Base-by-base conservation (phyloP, 1,140 invertebrate genomes). In the Yoshiicerus persimilis region DNA sequence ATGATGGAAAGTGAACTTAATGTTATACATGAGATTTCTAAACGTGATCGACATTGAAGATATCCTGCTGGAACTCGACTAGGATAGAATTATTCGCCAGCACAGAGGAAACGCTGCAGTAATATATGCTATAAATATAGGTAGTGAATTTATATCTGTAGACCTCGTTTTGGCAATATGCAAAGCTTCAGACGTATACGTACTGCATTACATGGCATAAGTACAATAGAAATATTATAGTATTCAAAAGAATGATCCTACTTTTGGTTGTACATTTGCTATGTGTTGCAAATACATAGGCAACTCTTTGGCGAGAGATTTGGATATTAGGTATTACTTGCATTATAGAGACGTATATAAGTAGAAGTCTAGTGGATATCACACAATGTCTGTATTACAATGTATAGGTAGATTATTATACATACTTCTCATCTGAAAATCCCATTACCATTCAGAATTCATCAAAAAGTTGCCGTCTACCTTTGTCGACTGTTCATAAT, bases 21-120 rank as follows among this genome's bases (percentile, higher is more conserved):
- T 89, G 88, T 89, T 89, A 88, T 89, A 89, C 89, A 89, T 88
- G 89, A 88, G 89, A 89, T 89, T 89, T 89, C 83, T 70, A 89
- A 88, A 89, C 89, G 89, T 89, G 89, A 88, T 89, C 87, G 70
- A 89, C 89, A 89, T 89, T 36, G 84, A 84, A 88, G 83, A 84
- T 84, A 56, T 25, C 38, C 83, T 27, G n/a, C 75, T 36, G 75
- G 16, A 38, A 80, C 36, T 70, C 16, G 75, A 56, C 20, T n/a
- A 56, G 2, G 13, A 16, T n/a, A 6, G 47, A 56, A 56, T 56
- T 56, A 56, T 56, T 56, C n/a, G 11, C 11, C n/a, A 47, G 13
- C n/a, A n/a, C n/a, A n/a, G n/a, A n/a, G n/a, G n/a, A n/a, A n/a
- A n/a, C n/a, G n/a, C n/a, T n/a, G n/a, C n/a, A n/a, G n/a, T n/a